Percentiles rank a stretch among this genome's conserved stretches.
Conservation (phyloP, 1,140 invertebrate genomes). For the Hesperophylax magnus region DNA sequence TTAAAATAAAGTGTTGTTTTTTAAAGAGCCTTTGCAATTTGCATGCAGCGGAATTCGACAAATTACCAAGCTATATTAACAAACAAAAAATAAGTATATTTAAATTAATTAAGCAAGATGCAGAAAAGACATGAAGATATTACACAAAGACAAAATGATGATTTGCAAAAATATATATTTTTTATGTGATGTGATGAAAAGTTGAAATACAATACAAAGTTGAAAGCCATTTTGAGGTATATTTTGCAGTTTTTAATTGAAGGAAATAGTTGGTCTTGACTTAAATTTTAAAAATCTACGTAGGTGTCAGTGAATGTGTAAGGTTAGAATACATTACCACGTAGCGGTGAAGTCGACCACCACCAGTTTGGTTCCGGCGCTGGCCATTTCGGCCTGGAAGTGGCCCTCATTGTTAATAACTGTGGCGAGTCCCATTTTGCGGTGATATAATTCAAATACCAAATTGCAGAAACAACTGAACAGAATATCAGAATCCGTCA, state of each 20-base stretch:
- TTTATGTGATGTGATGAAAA: neutral
- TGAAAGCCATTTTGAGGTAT: neutral
- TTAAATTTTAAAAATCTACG: neutral
- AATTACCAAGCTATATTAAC: neutral
- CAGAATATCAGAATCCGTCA: constrained; percentile 5
- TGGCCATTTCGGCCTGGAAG: constrained; percentile 85
- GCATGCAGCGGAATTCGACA: no score
- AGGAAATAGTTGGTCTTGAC: no score
- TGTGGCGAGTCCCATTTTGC: constrained; percentile 67
- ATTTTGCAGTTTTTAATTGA: no score
- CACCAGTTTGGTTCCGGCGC: constrained; percentile 89
- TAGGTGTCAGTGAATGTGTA: constrained; percentile 33
- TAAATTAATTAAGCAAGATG: neutral
- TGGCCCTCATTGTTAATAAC: constrained; percentile 79
- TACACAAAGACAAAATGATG: constrained; percentile 3
- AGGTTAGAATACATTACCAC: constrained; percentile 75
- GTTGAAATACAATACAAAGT: neutral
- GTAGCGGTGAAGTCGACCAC: constrained; percentile 94
- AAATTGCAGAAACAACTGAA: constrained; percentile 45
- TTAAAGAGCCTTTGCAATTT: no score
- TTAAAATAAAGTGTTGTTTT: no score
- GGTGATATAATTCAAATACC: constrained; percentile 23
- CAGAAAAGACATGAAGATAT: neutral
- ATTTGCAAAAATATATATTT: constrained; percentile 2
- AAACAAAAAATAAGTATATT: neutral